Evolutionary conservation across 2,113 vertebrate genomes (phyloP).

Genomic region (Gymnarchus niloticus): DNA sequence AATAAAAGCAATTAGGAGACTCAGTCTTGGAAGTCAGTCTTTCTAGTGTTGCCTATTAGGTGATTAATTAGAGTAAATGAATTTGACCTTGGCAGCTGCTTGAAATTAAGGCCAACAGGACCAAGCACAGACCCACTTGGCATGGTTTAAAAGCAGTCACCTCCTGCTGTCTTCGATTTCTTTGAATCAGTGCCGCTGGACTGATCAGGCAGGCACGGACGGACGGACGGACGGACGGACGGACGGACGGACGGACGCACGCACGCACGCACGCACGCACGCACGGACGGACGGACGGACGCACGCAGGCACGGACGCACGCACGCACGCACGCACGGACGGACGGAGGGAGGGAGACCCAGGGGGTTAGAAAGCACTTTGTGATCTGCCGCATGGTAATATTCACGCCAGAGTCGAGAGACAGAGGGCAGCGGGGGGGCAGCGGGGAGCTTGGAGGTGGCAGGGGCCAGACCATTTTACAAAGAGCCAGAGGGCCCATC

Average conservation of each 20-base stretch:
- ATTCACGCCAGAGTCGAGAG: neutral
- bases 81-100: conserved; percentile 4
- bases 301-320: too few relatives aligned
- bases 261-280: neutral
- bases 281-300: neutral
- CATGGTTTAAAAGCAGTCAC: neutral
- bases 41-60: conserved; percentile 1
- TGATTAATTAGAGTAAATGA: conserved; percentile 14
- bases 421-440: neutral
- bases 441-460: neutral
- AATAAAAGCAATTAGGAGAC: neutral
- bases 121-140: neutral
- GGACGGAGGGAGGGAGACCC: neutral
- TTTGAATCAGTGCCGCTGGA: neutral
- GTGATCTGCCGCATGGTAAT: neutral
- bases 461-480: neutral
- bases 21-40: neutral
- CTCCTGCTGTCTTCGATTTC: neutral
- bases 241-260: too few relatives aligned
- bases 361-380: neutral
- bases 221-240: neutral
- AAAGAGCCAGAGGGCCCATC: conserved; percentile 16
- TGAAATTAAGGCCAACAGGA: conserved; percentile 19
- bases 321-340: neutral
- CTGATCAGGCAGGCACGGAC: neutral